Base-by-base conservation (phyloP, 2,113 vertebrate genomes). In the Percopsis transmontana region DNA sequence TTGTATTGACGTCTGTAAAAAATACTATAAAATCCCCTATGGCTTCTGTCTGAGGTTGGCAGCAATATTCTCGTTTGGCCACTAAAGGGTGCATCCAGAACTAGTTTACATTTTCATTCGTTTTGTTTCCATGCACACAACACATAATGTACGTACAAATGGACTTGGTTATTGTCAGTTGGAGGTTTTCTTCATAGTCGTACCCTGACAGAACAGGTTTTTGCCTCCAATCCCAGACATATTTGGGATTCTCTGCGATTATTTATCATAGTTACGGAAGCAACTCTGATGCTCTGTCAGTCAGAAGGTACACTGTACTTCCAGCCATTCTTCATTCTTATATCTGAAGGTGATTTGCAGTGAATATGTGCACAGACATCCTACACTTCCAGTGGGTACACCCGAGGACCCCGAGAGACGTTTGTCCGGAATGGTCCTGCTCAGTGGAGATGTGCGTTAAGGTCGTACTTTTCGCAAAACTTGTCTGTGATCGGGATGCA, bases 401-500 rank as follows among this genome's bases (percentile, higher is more conserved):
- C 48, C 19, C 19, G 10, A 19, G n/a, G 7, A 19, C n/a, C 19
- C 8, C 19, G 16, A 5, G 0, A 10, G 24, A 58, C 18, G 61
- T 15, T n/a, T 23, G 20, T 23, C 20, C 51, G 12, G 8, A 3
- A 6, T n/a, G 63, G 62, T 14, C 77, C 1, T 2, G 47, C 1
- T 96, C 93, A 97, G 89, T 96, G 95, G 79, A 97, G 94, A 91
- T 99, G 95, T 5, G 96, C 93, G 0, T 99, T 96, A 76, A 99
- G 92, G 85, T 98, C 96, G 0, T 99, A 99, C 76, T 98, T 99
- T 89, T 98, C 97, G 0, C 96, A 96, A 91, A 89, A 94, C 77
- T 97, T 98, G 93, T 99, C 96, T 0, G 96, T 99, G 93, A 99
- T 95, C 19, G 97, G 96, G 85, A 99, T 97, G 83, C 97, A 99